Base-by-base conservation (phyloP, 1,140 invertebrate genomes). In the Dreissena polymorpha region DNA sequence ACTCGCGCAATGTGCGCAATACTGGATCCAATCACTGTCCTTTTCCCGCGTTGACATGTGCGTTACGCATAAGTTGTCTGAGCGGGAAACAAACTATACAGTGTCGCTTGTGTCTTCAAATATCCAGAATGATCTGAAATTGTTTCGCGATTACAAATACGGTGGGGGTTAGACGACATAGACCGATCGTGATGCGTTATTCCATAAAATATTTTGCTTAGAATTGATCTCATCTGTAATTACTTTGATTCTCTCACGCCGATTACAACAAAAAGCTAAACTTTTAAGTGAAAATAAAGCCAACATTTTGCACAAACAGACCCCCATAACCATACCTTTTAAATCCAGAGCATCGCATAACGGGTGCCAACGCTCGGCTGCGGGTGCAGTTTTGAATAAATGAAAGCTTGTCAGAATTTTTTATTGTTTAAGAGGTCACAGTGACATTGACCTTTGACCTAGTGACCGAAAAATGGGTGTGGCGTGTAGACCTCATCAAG, bases 201-300 rank as follows among this genome's bases (percentile, higher is more conserved):
- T 63, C 78, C 78, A 81, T 51, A 81, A 18, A 39, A 81, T 23
- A 29, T 53, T 29, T 7, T 51, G 51, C 16, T n/a, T 50, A 18
- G n/a, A 55, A 8, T 49, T 57, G 16, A 73, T 16, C 12, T 0
- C 49, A n/a, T 81, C 64, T 39, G n/a, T 49, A 23, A 77, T n/a
- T 50, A 0, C n/a, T 10, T 65, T 50, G 8, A 64, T 16, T 16
- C n/a, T n/a, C 12, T 57, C 10, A 12, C 14, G 2, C 10, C 51
- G 6, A 39, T 18, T 80, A 10, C 13, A n/a, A 12, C 8, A 6
- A 49, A 39, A 50, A 23, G 12, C 39, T 63, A n/a, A n/a, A n/a
- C n/a, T n/a, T n/a, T n/a, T n/a, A n/a, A n/a, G n/a, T n/a, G n/a
- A n/a, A n/a, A n/a, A n/a, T n/a, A n/a, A n/a, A n/a, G n/a, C n/a